Base-by-base conservation (phyloP, 2,113 vertebrate genomes). In the Nycticryphes semicollaris region DNA sequence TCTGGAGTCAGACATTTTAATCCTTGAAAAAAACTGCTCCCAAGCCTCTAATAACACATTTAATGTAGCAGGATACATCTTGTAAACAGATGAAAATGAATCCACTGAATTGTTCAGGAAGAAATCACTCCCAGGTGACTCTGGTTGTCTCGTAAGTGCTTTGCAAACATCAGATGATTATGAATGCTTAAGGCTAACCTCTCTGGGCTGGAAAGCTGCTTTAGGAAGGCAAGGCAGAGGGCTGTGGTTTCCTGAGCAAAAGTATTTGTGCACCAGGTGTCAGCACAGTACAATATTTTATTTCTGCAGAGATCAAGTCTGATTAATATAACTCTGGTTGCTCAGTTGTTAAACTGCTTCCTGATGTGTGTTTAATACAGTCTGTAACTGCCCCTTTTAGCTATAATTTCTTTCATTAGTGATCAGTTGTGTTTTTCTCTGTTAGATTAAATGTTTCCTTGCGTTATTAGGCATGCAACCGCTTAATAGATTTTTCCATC, bases 251-350 rank as follows among this genome's bases (percentile, higher is more conserved):
- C 63, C 67, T 50, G 39, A 96, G 66, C 2, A 37, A 56, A 67
- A 6, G 25, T 20, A 8, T 90, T 95, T 59, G 72, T 90, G 79
- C 92, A 91, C 57, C 89, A 92, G 95, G 90, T 94, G 84, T 96
- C 92, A 92, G 74, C 89, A 75, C 57, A 76, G 66, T 7, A 48
- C 70, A 90, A 5, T 10, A 76, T 85, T 96, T 87, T 69, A 54
- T 63, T 94, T 79, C 28, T 73, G 31, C 6, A 0, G 13, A n/a
- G 45, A 64, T 62, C 39, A 31, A 50, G 56, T 9, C 69, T 60
- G 69, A 87, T 2, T 51, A 48, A 63, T 48, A 43, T 2, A 7
- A 37, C 28, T 69, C 18, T 21, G 23, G 78, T 66, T 93, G 45
- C 48, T 92, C 90, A 56, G 62, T 69, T 90, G 73, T 78, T 96